Evolutionary conservation across 2,797 vertebrate species (phyloP), one percentile per base, ranked within the genome.

Genomic region (Phoebastria nigripes): DNA sequence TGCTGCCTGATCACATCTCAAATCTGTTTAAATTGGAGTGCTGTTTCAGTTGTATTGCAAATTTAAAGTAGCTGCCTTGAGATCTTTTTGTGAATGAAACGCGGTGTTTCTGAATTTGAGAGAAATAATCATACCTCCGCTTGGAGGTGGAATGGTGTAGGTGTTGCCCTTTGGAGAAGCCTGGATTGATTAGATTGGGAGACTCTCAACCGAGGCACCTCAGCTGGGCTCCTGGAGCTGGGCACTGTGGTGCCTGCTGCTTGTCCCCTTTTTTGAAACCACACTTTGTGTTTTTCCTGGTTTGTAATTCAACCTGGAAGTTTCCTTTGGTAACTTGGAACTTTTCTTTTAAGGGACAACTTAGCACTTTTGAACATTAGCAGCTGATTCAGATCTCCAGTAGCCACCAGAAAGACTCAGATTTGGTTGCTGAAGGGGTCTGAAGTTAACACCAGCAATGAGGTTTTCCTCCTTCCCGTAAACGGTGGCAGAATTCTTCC

Each of bases 1-100:
- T 91, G 66, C 91, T 96, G 82, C 91, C 73, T 87, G 82, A 70
- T 96, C 76, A 51, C 56, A 12, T 73, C 80, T 72, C 54, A 42
- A 9, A 33, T 61, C 28, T 56, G 29, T 74, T 85, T 87, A 39
- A 77, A 33, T 8, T 67, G 65, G 35, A 46, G n/a, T 63, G 51
- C 26, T 87, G 29, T 88, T 95, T 65, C 51, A 71, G 21, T 89
- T 79, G 28, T 71, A 39, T 18, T 70, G 63, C 49, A 58, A 69
- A 63, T 82, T 74, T 85, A 15, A 93, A 72, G 33, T 29, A 19
- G 28, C 63, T 92, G 83, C 63, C 35, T 87, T 51, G 33, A 63
- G 72, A 51, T 71, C 21, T 41, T 39, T 4, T 28, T 77, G 59
- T 20, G 54, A 85, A 42, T 74, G 52, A 61, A 92, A 77, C 1